phyloP scores from a whole-genome alignment of 2,797 vertebrate genomes.

The Urophycis tenuis region DNA sequence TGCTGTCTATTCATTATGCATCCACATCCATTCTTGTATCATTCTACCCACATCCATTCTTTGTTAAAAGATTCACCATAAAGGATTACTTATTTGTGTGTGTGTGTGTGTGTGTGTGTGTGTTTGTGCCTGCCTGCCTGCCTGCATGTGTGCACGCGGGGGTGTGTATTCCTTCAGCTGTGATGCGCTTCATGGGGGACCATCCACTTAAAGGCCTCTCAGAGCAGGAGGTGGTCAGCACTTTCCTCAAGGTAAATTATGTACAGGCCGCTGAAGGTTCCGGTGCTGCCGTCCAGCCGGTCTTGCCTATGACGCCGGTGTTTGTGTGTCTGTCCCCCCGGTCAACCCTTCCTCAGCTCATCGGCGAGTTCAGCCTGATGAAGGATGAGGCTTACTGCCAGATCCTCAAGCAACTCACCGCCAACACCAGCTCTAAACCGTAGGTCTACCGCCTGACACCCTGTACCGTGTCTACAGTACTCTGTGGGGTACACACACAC shows the following conservation, averaged over 20 bases:
- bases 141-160: too few species aligned
- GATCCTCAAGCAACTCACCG: conserved; percentile 88
- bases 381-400: conserved; percentile 94
- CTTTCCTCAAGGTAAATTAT: conserved; percentile 82
- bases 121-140: conserved; percentile 16
- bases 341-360: conserved; percentile 69
- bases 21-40: neutral
- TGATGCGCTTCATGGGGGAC: conserved; percentile 98
- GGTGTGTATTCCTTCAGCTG: conserved; percentile 60
- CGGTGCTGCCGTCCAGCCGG: conserved; percentile 8
- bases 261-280: neutral
- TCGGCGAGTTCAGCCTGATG: conserved; percentile 81
- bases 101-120: neutral
- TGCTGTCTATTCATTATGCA: conserved; percentile 18
- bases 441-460: conserved; percentile 60
- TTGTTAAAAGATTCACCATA: neutral
- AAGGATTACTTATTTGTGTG: neutral
- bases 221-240: conserved; percentile 79
- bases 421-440: conserved; percentile 89
- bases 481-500: neutral
- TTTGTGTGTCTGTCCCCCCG: conserved; percentile 22
- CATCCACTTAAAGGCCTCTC: conserved; percentile 74
- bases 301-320: neutral
- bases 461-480: neutral
- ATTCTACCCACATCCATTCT: neutral